phyloP scores from a whole-genome alignment of 2,888 invertebrate genomes.

The Epirrita christyi region DNA sequence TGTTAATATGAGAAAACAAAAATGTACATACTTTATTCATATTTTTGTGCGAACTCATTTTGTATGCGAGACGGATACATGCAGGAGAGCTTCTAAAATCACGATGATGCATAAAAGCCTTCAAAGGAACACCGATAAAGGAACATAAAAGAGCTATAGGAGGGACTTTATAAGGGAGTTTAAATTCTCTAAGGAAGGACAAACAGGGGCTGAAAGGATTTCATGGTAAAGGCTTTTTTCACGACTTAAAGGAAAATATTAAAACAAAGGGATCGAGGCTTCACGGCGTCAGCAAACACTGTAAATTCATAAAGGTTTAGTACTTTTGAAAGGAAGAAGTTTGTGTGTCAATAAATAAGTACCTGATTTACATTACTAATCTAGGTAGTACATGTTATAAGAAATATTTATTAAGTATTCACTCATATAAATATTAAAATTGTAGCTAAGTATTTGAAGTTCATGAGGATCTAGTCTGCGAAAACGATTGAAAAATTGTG shows the following conservation, averaged over 20 bases:
- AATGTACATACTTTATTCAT: too few species aligned
- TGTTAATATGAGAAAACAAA: too few species aligned
- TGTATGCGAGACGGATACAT: not conserved
- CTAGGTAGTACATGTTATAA: too few species aligned
- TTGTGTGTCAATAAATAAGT: not conserved
- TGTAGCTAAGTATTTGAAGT: too few species aligned
- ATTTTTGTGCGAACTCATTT: too few species aligned
- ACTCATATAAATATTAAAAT: too few species aligned
- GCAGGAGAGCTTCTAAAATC: not conserved
- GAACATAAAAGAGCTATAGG: conserved; percentile 2
- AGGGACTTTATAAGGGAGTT: conserved; percentile 3
- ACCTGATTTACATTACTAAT: not conserved
- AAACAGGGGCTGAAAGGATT: conserved; percentile 28
- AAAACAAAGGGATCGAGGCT: conserved; percentile 13
- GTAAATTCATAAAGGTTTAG: not conserved
- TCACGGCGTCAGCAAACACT: conserved; percentile 1
- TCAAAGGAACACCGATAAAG: conserved; percentile 10
- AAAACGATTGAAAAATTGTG: too few species aligned
- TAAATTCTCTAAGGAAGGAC: conserved; percentile 20
- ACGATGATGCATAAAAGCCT: conserved; percentile 6
- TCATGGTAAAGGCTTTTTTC: conserved; percentile 24
- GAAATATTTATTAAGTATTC: too few species aligned
- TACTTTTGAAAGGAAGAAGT: not conserved
- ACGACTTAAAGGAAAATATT: conserved; percentile 12
- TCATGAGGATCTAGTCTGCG: too few species aligned